Conservation (phyloP, 2,888 invertebrate species). For the Spilosoma lubricipeda region DNA sequence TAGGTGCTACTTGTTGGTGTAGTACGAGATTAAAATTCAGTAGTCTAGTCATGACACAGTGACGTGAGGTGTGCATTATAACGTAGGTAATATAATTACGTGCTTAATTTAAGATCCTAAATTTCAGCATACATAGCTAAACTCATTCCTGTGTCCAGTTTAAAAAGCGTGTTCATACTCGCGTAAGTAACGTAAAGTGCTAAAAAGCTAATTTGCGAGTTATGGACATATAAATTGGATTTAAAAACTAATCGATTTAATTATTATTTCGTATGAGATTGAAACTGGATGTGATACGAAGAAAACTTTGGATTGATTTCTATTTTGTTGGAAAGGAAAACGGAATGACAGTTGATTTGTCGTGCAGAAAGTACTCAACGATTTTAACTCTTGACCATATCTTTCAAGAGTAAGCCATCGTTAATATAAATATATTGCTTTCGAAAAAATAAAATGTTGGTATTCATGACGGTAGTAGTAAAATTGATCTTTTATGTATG, state of each 20-base stretch:
- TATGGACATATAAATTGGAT: neutral
- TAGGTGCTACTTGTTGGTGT: conserved; percentile 43
- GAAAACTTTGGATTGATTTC: neutral
- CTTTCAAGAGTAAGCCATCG: neutral
- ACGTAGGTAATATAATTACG: conserved; percentile 32
- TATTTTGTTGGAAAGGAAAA: neutral
- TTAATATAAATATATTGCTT: neutral
- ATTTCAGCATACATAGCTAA: conserved; percentile 14
- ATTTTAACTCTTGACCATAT: neutral
- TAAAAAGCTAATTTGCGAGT: neutral
- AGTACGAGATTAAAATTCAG: conserved; percentile 42
- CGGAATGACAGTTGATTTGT: neutral
- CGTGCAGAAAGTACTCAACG: neutral
- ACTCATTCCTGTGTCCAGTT: neutral
- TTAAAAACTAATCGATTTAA: neutral
- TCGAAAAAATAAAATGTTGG: neutral
- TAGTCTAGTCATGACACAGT: conserved; percentile 48
- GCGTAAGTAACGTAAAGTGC: neutral
- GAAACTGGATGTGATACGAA: neutral
- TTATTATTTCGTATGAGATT: neutral
- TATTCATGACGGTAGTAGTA: neutral
- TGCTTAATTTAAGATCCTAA: conserved; percentile 19
- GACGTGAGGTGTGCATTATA: conserved; percentile 39
- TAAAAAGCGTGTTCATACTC: neutral
- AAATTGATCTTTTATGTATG: too few species aligned